phyloP scores from a whole-genome alignment of 2,888 invertebrate species.

The Eumerus sabulonum region DNA sequence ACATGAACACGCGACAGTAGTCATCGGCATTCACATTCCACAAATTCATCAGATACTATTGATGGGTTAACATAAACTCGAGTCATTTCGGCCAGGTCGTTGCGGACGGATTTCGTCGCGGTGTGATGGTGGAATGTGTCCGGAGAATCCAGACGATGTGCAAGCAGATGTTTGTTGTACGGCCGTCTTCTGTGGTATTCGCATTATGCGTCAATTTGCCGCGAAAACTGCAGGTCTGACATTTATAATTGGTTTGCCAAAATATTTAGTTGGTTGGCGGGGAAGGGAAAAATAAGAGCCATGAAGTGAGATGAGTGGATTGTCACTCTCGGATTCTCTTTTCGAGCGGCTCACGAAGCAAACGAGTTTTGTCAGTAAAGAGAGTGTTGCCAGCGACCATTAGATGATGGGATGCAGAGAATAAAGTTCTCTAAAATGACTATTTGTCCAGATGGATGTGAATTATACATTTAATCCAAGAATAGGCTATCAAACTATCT shows the following conservation, averaged over 20 bases:
- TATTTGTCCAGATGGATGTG: too few species aligned
- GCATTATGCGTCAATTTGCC: conserved; percentile 17
- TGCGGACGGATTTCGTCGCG: neutral
- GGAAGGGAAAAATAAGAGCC: too few species aligned
- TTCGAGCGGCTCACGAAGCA: too few species aligned
- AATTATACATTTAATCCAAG: too few species aligned
- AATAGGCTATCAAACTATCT: too few species aligned
- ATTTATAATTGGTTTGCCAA: conserved; percentile 4
- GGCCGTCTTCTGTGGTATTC: neutral
- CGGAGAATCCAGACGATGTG: conserved; percentile 25
- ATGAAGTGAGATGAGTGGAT: too few species aligned
- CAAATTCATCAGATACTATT: conserved; percentile 43
- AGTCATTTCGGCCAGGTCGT: conserved; percentile 14
- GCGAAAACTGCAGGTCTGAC: conserved; percentile 5
- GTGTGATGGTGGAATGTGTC: neutral
- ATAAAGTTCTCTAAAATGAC: too few species aligned
- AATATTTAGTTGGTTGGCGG: neutral
- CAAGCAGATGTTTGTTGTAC: conserved; percentile 5
- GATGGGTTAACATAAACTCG: conserved; percentile 51
- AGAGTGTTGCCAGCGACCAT: too few species aligned
- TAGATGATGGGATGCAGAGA: too few species aligned
- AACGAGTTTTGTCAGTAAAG: too few species aligned
- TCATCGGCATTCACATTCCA: conserved; percentile 36
- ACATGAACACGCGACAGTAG: conserved; percentile 18
- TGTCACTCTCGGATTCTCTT: too few species aligned